phyloP scores from a whole-genome alignment of 30 jellyfish, hydroid and myxozoan species.

The Morbakka virulenta region DNA sequence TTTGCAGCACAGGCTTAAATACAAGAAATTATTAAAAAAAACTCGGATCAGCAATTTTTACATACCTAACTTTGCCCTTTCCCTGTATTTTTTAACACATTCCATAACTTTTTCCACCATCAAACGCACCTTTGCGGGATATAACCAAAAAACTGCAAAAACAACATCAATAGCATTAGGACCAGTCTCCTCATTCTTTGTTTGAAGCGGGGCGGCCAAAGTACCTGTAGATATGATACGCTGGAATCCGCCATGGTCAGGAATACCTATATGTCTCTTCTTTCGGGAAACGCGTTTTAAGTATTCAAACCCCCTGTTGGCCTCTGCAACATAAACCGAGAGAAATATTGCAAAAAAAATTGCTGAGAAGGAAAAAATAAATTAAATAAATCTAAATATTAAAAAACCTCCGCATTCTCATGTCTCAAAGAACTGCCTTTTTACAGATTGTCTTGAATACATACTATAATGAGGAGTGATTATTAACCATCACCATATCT shows the following conservation, averaged over 20 bases:
- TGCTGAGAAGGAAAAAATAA: neutral
- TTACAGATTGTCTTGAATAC: too few relatives aligned
- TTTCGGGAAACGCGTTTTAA: too few relatives aligned
- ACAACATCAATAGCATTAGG: constrained; percentile 74
- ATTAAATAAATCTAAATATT: neutral
- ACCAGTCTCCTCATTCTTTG: constrained; percentile 29
- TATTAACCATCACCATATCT: too few relatives aligned
- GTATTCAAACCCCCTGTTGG: too few relatives aligned
- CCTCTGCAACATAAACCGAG: too few relatives aligned
- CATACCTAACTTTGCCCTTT: constrained; percentile 69
- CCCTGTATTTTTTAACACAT: constrained; percentile 71
- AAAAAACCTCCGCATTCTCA: neutral
- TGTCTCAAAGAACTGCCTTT: too few relatives aligned
- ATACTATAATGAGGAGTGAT: too few relatives aligned
- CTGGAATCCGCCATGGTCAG: constrained; percentile 95
- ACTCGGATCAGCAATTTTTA: too few relatives aligned
- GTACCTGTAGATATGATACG: constrained; percentile 81
- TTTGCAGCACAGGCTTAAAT: too few relatives aligned
- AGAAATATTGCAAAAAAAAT: neutral
- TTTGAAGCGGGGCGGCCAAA: constrained; percentile 44
- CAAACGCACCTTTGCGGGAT: constrained; percentile 79
- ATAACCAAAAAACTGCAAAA: constrained; percentile 72
- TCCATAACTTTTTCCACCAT: constrained; percentile 48
- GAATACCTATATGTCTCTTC: constrained; percentile 74
- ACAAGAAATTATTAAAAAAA: too few relatives aligned